A percentile compares a stretch with the other conserved stretches of the same genome.
Conservation (phyloP, 2,797 vertebrate genomes). For the Acanthurus tractus region DNA sequence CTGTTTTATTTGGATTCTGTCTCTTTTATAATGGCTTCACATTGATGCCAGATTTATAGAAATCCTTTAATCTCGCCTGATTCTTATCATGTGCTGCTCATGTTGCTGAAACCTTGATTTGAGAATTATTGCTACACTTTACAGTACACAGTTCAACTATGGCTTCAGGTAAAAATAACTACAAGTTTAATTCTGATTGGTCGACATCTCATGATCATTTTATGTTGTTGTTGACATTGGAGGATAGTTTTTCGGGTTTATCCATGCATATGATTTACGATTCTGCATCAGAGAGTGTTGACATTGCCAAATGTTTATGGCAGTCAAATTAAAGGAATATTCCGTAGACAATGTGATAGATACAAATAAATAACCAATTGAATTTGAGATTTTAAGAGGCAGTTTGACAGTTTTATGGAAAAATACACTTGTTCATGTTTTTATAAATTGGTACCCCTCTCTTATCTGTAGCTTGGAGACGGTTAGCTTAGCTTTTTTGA, state of each 20-base stretch:
- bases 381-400: neutral
- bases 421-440: neutral
- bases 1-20: slow-evolving; percentile 66
- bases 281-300: neutral
- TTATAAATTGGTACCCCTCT: neutral
- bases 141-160: slow-evolving; percentile 18
- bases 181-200: neutral
- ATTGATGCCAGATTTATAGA: slow-evolving; percentile 74
- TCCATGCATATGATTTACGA: neutral
- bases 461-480: neutral
- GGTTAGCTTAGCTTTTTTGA: slow-evolving; percentile 12
- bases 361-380: neutral
- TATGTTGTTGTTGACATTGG: neutral
- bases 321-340: neutral
- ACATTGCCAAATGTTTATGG: neutral
- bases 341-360: neutral
- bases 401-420: neutral
- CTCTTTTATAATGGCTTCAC: slow-evolving; percentile 56
- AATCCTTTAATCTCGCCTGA: slow-evolving; percentile 80
- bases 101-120: slow-evolving; percentile 61
- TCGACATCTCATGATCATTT: neutral
- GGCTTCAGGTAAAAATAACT: slow-evolving; percentile 10
- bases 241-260: neutral
- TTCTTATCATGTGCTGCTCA: slow-evolving; percentile 73
- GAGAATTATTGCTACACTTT: slow-evolving; percentile 31